Evolutionary conservation across 2,113 vertebrate genomes (phyloP), one percentile per base, ranked within the genome.

Genomic region (Melanocharis versteri): DNA sequence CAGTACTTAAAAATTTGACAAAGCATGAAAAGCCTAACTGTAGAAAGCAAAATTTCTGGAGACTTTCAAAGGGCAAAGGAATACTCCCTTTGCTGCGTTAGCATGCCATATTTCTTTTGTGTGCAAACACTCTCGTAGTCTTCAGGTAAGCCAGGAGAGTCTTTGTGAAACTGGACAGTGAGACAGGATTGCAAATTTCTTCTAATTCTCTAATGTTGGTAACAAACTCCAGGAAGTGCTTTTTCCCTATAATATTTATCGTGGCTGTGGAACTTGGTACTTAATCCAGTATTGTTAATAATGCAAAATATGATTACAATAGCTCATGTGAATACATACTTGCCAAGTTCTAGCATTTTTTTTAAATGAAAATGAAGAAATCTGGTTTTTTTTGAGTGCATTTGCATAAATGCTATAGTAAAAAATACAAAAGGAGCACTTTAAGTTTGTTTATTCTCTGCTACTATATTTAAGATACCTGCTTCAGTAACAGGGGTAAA

Each of bases 361-460:
- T 53, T 15, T 0, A 39, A 31, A 35, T 40, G 53, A 69, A 93
- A 87, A 17, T 39, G 26, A 89, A 68, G 20, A 90, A 81, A 51
- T 91, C 31, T 28, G 12, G 56, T 7, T 47, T 68, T 92, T 69
- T 96, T 92, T 39, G 58, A 47, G 27, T 57, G 26, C 15, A 53
- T 48, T 82, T 90, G 39, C 30, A 23, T 81, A 79, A 81, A 51
- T 47, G 24, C 9, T 80, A 18, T 31, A 37, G 47, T 69, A 65
- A 54, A 94, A 96, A 88, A 19, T 26, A 58, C 39, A 62, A 78
- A 81, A 70, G 7, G 71, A 89, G 20, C 39, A 61, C n/a, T 94
- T 86, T 31, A 79, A 77, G 13, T 66, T 94, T 94, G 64, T 91
- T 96, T 94, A 56, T 89, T 91, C 7, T 9, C 33, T 92, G 73